A percentile compares a stretch with the other conserved stretches of the same genome.
phyloP scores from a whole-genome alignment of 1,140 invertebrate species.

The Drosophila suzukii region DNA sequence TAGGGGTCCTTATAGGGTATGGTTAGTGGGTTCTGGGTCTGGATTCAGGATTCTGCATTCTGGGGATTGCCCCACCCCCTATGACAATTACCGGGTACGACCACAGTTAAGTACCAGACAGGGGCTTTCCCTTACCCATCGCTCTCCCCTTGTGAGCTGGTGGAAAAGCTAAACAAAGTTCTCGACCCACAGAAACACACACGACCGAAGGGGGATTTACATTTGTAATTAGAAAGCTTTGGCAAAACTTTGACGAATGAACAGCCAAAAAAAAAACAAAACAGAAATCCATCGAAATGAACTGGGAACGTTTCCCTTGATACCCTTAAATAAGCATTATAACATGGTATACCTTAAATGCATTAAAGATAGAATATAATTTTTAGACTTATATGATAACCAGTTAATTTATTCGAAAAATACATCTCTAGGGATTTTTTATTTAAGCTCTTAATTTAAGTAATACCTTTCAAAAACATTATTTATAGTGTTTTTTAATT shows the following conservation, averaged over 20 bases:
- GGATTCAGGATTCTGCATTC: not conserved
- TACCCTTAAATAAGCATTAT: not conserved
- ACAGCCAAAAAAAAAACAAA: constrained; percentile 39
- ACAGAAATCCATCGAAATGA: constrained; percentile 20
- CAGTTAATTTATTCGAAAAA: too few species aligned
- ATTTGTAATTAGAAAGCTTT: constrained; percentile 82
- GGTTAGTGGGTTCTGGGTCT: not conserved
- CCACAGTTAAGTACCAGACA: constrained; percentile 46
- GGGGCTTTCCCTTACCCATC: constrained; percentile 6
- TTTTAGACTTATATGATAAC: too few species aligned
- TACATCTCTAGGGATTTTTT: too few species aligned
- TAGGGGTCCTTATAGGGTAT: constrained; percentile 2
- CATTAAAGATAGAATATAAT: too few species aligned
- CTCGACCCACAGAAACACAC: constrained; percentile 28
- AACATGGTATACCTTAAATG: not conserved
- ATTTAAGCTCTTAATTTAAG: too few species aligned
- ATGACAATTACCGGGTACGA: constrained; percentile 67
- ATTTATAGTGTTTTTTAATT: too few species aligned
- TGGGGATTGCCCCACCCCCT: constrained; percentile 12
- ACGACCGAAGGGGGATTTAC: constrained; percentile 67
- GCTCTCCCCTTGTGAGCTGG: constrained; percentile 10
- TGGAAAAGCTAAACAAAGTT: constrained; percentile 51
- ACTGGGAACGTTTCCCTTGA: not conserved
- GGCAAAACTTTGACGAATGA: constrained; percentile 73
- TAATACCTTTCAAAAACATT: too few species aligned